Conservation (phyloP, 2,113 vertebrate species). For the Callocephalon fimbriatum region DNA sequence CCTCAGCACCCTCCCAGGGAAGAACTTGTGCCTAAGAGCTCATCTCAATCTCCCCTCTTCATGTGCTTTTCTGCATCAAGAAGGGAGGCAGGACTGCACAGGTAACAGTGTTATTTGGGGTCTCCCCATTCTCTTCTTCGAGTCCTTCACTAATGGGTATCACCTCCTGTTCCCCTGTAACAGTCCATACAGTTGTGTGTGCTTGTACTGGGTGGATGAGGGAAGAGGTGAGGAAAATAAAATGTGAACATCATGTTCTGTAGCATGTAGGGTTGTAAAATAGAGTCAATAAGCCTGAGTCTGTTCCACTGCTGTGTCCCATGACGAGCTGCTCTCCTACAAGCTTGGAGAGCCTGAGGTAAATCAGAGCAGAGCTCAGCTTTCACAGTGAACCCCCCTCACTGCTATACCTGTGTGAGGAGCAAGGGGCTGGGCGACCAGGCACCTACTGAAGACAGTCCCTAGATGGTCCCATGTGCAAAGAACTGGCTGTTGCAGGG, state of each 20-base stretch:
- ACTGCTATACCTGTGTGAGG: background rate
- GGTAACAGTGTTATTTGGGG: background rate
- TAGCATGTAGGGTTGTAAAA: background rate
- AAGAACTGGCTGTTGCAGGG: background rate
- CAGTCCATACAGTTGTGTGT: rapidly evolving
- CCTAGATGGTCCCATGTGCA: background rate
- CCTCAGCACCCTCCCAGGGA: background rate
- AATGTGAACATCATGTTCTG: background rate
- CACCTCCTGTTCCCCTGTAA: background rate
- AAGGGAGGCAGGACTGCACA: background rate
- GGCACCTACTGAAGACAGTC: background rate
- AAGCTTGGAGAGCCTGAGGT: background rate
- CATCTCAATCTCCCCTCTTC: background rate
- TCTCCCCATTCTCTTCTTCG: rapidly evolving
- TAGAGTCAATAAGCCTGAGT: background rate
- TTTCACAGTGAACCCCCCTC: rapidly evolving
- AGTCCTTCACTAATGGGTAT: background rate
- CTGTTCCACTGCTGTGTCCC: background rate
- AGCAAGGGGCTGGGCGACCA: background rate
- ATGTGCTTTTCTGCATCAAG: background rate
- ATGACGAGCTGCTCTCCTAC: background rate
- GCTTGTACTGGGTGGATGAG: background rate
- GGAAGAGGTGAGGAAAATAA: background rate
- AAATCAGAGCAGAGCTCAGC: background rate
- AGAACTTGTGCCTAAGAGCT: background rate